Evolutionary conservation across 2,113 vertebrate genomes (phyloP), one percentile per base, ranked within the genome.

Genomic region (Sprattus sprattus): DNA sequence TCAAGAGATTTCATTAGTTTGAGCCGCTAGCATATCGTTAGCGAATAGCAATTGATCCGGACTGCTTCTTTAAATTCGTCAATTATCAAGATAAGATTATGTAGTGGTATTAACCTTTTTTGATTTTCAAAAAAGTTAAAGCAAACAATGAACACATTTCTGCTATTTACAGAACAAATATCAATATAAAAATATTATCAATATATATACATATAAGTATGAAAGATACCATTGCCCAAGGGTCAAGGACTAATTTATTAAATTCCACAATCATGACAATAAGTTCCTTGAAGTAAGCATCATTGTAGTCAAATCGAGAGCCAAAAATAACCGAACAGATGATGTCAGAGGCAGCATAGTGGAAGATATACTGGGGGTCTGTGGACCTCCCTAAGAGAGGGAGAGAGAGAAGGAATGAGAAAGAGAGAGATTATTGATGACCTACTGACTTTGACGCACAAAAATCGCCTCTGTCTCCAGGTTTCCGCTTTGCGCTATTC

Each of bases 321-420:
- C 94, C 92, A 20, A 94, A 93, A 45, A 92, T 44, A 0, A 94
- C 81, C 52, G 92, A 91, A 85, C 91, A 92, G 85, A 94, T 94
- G 25, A 93, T 89, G 52, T 94, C 93, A 89, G 93, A 89, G 11
- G 50, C 88, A 4, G 90, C 71, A 16, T 46, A 85, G 10, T 91
- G 90, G 60, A 94, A 91, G 5, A 88, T 1, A 57, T 81, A 39
- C 25, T 89, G 67, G 71, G 84, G 86, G 2, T 85, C 75, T 49
- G 57, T 81, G 20, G 52, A 32, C 54, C 83, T 84, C 25, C 75
- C 88, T 85, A 45, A 18, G n/a, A 7, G 6, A 80, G 2, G 45
- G 32, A 52, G 6, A 47, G 18, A 83, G 28, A 20, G 25, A 22
- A n/a, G 22, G n/a, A 82, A 49, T 49, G 47, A 49, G 11, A 49